Conservation (phyloP, 2,797 vertebrate species). For the Steatocranus sp. region DNA sequence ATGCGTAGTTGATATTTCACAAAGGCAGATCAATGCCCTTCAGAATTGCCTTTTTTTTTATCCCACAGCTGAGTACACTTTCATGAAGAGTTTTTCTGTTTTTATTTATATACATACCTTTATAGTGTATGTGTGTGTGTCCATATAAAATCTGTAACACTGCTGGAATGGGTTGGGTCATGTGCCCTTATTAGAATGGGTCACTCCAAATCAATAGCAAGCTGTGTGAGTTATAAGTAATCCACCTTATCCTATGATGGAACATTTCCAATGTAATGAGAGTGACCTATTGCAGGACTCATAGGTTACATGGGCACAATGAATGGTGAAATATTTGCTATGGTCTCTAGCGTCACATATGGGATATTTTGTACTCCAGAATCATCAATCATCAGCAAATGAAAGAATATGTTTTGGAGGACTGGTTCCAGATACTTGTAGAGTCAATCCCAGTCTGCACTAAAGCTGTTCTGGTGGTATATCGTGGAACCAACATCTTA, state of each 20-base stretch:
- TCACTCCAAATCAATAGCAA: not conserved
- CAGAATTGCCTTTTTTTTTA: constrained; percentile 37
- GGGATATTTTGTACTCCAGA: not conserved
- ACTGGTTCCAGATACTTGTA: not conserved
- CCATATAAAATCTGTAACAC: not conserved
- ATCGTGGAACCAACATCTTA: not conserved
- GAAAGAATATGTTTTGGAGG: not conserved
- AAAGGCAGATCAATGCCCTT: constrained; percentile 44
- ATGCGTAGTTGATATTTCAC: constrained; percentile 55
- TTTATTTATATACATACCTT: not conserved
- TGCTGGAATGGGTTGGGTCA: not conserved
- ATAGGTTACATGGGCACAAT: not conserved
- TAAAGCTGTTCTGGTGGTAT: not conserved
- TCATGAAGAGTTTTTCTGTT: constrained; percentile 26
- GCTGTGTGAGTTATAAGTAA: not conserved
- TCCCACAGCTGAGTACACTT: constrained; percentile 8
- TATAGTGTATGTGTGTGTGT: not conserved
- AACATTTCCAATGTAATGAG: not conserved
- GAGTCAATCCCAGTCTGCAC: not conserved
- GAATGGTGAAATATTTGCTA: not conserved
- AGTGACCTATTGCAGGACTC: not conserved
- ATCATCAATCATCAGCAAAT: not conserved
- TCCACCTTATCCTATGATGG: not conserved
- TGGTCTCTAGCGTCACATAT: not conserved
- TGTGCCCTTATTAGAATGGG: not conserved